Conservation (phyloP, 2,888 invertebrate species). For the Sarcophaga rosellei region DNA sequence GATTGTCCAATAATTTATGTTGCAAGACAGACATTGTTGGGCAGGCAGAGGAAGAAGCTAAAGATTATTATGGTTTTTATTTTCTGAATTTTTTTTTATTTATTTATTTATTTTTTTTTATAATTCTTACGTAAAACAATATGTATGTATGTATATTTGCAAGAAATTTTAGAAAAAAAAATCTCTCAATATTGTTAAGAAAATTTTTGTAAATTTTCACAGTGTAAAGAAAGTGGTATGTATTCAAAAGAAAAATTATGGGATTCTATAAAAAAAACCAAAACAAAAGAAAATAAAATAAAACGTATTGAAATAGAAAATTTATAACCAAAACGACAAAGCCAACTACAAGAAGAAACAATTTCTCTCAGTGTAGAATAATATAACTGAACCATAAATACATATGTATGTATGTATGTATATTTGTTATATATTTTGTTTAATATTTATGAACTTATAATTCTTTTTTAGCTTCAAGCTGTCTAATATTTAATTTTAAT, state of each 20-base stretch:
- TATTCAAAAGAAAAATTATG: slow-evolving; percentile 27
- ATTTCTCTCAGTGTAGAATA: slow-evolving; percentile 10
- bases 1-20: slow-evolving; percentile 53
- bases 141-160: not conserved
- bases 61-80: slow-evolving; percentile 45
- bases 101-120: not conserved
- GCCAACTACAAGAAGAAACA: not conserved
- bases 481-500: slow-evolving; percentile 37
- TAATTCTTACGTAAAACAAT: not conserved
- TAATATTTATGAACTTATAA: not conserved
- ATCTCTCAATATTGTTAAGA: not conserved
- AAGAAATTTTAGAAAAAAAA: not conserved
- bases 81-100: not conserved
- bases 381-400: not conserved
- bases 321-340: not conserved
- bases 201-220: slow-evolving; percentile 16
- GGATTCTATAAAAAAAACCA: slow-evolving; percentile 43
- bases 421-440: not conserved
- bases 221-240: slow-evolving; percentile 35
- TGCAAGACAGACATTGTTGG: slow-evolving; percentile 55
- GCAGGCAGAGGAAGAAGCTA: slow-evolving; percentile 58
- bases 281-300: not conserved
- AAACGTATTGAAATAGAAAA: not conserved
- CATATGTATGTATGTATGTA: too few relatives aligned
- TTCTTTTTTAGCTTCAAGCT: slow-evolving; percentile 33